Evolutionary conservation across 2,113 vertebrate species (phyloP), one percentile per base, ranked within the genome.

Genomic region (Hepsetus odoe): DNA sequence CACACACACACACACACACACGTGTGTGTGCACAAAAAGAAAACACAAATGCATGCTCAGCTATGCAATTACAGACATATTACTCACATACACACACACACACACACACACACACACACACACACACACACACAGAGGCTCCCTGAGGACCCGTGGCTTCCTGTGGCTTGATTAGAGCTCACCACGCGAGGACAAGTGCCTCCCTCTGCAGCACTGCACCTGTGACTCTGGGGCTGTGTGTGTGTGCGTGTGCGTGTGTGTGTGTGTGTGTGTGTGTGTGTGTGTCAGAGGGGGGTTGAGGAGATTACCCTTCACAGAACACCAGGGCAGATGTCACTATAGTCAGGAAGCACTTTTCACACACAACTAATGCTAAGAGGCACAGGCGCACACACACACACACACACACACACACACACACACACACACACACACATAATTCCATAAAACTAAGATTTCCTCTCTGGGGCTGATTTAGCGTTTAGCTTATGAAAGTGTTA

Each of bases 151-250:
- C 83, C 78, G 72, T 72, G 69, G 85, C 89, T 91, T 93, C 91
- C 92, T 93, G 95, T 92, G 87, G 92, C 87, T 94, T 95, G 95
- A 95, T 95, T 94, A 94, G 89, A 81, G 91, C 79, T 90, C 93
- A 91, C 92, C 87, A 92, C 85, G 92, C 84, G 91, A 95, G 95
- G 95, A 96, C 93, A 95, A 95, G 95, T 96, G 95, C 91, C 91
- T 51, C 61, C 2, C 62, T 87, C 87, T 86, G 64, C 84, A 79
- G 86, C 76, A 4, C 89, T 92, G 93, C 94, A 96, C 96, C 95
- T 96, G 96, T 93, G 90, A 91, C 90, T 90, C 86, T 76, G 84
- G 28, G 88, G 86, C 89, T 85, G 83, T 88, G 84, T 89, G 84
- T 74, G 62, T 22, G 59, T 24, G 38, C 30, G 70, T 56, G 44